Percentiles rank a stretch among this genome's conserved stretches.
Conservation (phyloP, 2,888 invertebrate species). For the Napeogenes inachia region DNA sequence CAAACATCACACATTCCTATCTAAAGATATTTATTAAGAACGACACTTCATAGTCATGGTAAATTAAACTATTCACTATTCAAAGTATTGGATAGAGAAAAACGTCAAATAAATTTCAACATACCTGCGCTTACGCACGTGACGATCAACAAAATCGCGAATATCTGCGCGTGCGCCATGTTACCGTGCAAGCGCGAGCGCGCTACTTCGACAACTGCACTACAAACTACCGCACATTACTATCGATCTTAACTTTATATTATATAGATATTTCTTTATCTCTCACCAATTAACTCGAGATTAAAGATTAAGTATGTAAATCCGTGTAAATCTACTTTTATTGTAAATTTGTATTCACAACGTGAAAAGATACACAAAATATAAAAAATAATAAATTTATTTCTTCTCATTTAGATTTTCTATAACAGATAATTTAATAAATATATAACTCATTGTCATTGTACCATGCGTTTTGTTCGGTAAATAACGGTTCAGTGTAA, state of each 20-base stretch:
- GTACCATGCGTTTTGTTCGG: too few relatives aligned
- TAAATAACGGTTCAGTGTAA: too few relatives aligned
- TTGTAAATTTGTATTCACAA: too few relatives aligned
- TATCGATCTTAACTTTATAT: background rate
- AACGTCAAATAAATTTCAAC: constrained; percentile 15
- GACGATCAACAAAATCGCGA: constrained; percentile 21
- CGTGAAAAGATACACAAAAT: too few relatives aligned
- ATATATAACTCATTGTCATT: too few relatives aligned
- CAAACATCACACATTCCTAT: too few relatives aligned
- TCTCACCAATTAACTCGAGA: background rate
- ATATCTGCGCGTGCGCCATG: constrained; percentile 28
- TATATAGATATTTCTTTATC: background rate
- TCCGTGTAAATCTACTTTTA: too few relatives aligned
- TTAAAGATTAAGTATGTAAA: background rate
- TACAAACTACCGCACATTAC: constrained; percentile 19
- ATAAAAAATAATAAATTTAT: too few relatives aligned
- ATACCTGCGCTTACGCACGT: constrained; percentile 29
- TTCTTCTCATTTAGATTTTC: too few relatives aligned
- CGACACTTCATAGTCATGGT: background rate
- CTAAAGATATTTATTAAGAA: too few relatives aligned
- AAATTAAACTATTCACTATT: too few relatives aligned
- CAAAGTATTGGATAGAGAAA: background rate
- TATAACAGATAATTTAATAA: too few relatives aligned
- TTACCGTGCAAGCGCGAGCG: constrained; percentile 37
- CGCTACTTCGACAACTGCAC: constrained; percentile 45